Conservation (phyloP, 2,113 vertebrate genomes). For the human (Homo sapiens) region GRCh38 chr6:97503501-97504000, state of each 20-base stretch:
- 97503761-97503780: constrained; percentile 64
- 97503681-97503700: constrained; percentile 20
- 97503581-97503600: constrained; percentile 39
- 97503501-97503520: constrained; percentile 54
- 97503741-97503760: constrained; percentile 55
- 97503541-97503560: constrained; percentile 20
- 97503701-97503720: constrained; percentile 68
- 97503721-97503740: constrained; percentile 30
- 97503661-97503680: constrained; percentile 59
- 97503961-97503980: neutral
- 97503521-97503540: constrained; percentile 47
- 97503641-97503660: constrained; percentile 55
- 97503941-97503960: neutral
- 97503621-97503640: constrained; percentile 28
- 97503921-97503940: neutral
- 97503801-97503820: constrained; percentile 49
- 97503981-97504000: neutral
- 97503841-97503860: neutral
- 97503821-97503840: neutral
- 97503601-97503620: constrained; percentile 59
- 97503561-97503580: constrained; percentile 47
- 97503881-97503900: no score
- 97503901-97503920: neutral
- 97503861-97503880: neutral
- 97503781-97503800: constrained; percentile 52